Conservation (phyloP, 2,113 vertebrate genomes). For the Abramis brama region DNA sequence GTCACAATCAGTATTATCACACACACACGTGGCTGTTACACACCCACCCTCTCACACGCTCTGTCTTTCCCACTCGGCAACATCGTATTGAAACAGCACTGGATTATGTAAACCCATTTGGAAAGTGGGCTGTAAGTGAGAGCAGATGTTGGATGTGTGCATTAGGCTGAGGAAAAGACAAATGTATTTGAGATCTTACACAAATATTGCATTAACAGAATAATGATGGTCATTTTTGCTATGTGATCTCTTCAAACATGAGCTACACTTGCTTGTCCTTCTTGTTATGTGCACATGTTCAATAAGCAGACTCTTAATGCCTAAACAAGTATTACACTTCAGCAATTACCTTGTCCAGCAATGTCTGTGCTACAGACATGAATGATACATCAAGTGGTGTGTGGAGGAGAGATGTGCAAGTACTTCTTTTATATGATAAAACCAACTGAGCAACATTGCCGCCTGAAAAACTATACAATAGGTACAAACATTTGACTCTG, state of each 20-base stretch:
- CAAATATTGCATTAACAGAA: neutral
- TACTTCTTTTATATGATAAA: neutral
- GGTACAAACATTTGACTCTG: neutral
- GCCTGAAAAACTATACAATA: neutral
- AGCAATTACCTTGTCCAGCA: slow-evolving; percentile 3
- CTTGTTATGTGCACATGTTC: neutral
- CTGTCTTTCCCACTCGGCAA: slow-evolving; percentile 2
- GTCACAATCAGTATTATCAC: slow-evolving; percentile 5
- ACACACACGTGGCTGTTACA: neutral
- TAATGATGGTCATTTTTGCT: neutral
- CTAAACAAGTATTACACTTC: neutral
- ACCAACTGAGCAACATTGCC: neutral
- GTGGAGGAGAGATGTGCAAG: slow-evolving; percentile 11
- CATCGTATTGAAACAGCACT: slow-evolving; percentile 57
- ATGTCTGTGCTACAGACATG: neutral
- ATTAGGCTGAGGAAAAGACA: slow-evolving; percentile 50
- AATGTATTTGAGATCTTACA: neutral
- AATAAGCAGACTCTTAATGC: neutral
- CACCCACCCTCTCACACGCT: neutral
- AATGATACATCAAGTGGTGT: neutral
- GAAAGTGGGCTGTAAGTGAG: slow-evolving; percentile 66
- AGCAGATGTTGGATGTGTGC: slow-evolving; percentile 71
- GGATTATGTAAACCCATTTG: slow-evolving; percentile 54
- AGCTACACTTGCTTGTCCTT: neutral
- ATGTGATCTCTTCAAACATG: neutral